Evolutionary conservation across 2,888 invertebrate genomes (phyloP).

Genomic region (Temnothorax rugatulus): DNA sequence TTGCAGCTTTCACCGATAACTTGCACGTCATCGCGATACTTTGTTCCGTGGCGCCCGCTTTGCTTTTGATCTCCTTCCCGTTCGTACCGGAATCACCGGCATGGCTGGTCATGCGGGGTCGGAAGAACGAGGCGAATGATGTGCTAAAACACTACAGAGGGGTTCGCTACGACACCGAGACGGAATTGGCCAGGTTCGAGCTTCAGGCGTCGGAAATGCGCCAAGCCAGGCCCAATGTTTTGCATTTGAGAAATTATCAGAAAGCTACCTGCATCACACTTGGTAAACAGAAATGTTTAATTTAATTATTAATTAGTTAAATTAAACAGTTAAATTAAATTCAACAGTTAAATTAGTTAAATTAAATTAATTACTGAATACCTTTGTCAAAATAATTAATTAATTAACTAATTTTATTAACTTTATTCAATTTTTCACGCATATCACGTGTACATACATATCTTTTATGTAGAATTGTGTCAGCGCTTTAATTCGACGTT

Average conservation of each 20-base stretch:
- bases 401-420: background rate
- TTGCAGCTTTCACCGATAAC: conserved; percentile 83
- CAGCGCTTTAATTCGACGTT: background rate
- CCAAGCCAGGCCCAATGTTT: conserved; percentile 66
- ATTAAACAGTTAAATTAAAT: too few relatives aligned
- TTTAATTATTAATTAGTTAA: background rate
- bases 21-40: conserved; percentile 86
- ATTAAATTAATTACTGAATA: background rate
- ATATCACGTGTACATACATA: background rate
- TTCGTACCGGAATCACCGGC: conserved; percentile 92
- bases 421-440: background rate
- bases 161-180: conserved; percentile 87
- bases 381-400: background rate
- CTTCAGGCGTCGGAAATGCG: conserved; percentile 64
- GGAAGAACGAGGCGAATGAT: conserved; percentile 88
- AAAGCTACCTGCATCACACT: conserved; percentile 68
- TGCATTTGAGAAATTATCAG: conserved; percentile 64
- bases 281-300: conserved; percentile 60
- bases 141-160: conserved; percentile 90
- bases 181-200: conserved; percentile 87
- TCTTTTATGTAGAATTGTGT: background rate
- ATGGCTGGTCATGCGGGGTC: conserved; percentile 88
- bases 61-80: conserved; percentile 87
- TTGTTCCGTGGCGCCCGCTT: conserved; percentile 85
- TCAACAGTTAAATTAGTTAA: background rate